Base-by-base conservation (phyloP, 2,888 invertebrate species). In the Cheilosia impressa region DNA sequence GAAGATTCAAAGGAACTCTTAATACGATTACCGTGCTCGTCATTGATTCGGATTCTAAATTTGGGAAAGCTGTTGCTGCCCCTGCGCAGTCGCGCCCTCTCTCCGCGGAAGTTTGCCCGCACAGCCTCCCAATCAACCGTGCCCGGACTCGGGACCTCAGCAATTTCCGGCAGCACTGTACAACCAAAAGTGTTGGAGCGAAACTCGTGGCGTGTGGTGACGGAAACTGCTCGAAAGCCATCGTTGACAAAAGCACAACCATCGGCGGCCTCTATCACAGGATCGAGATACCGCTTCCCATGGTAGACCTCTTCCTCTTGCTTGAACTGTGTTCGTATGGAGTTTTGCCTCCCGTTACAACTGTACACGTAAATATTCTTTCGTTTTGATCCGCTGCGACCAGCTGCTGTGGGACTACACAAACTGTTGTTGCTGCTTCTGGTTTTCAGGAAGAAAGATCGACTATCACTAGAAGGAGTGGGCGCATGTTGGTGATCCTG, bases 241-340 rank as follows among this genome's bases (percentile, higher is more conserved):
- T 81, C 78, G 78, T 90, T 91, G 63, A 89, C 90, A 62, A 90
- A 90, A 57, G 89, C 89, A 75, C 88, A 90, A 72, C 88, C 89
- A 27, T 89, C 89, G 68, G 88, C 69, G 7, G 89, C 84, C 52
- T 89, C 89, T 63, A 84, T 82, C 24, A 90, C 87, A 3, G 91
- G 89, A 43, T 91, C 91, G 57, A 91, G 87, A 41, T 90, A 91
- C 0, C 91, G 89, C 77, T 89, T 90, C 63, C 91, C 91, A 72
- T 90, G 91, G 62, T 91, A 91, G 34, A 91, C 83, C 27, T 88
- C 79, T n/a, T 75, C 73, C 24, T 82, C 76, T 45, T 87, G 87
- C 31, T 78, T 81, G 0, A 87, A 73, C 27, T 87, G 87, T 15
- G 87, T 87, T 53, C 82, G 38, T 2, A 87, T 45, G 27, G 87